These are phyloP conservation scores for Hypercompe scribonia DNA, from an alignment of 2,888 invertebrate species.

Conservation along the genomic window DNA sequence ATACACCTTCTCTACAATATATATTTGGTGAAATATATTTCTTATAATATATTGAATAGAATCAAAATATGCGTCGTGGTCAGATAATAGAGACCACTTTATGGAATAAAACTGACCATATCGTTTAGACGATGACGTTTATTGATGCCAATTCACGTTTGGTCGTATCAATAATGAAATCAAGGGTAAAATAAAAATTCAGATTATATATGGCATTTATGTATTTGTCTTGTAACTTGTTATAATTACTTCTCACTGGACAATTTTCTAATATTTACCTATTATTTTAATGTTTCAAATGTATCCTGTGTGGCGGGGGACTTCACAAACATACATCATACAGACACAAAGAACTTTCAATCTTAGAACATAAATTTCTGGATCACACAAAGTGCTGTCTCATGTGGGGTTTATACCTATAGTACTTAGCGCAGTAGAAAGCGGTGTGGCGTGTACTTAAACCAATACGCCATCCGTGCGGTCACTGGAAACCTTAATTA, in stretches of 20 bases:
- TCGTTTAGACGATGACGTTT: neutral
- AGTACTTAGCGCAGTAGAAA: no score
- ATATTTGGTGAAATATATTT: neutral
- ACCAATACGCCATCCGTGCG: no score
- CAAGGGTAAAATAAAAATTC: neutral
- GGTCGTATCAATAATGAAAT: neutral
- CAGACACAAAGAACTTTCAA: no score
- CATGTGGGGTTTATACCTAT: no score
- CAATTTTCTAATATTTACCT: neutral
- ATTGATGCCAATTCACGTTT: neutral
- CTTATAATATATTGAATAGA: neutral
- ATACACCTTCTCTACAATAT: neutral
- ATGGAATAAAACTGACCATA: neutral
- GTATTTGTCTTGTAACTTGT: no score
- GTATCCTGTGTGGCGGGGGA: no score
- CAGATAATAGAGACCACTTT: neutral
- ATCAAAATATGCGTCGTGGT: neutral
- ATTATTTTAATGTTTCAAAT: no score
- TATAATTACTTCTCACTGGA: neutral
- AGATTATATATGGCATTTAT: neutral
- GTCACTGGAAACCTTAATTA: no score
- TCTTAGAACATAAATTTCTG: no score
- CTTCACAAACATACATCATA: no score
- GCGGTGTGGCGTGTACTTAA: no score
- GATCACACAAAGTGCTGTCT: no score